phyloP scores from a whole-genome alignment of 2,113 vertebrate species.

The Sphaerodactylus townsendi region DNA sequence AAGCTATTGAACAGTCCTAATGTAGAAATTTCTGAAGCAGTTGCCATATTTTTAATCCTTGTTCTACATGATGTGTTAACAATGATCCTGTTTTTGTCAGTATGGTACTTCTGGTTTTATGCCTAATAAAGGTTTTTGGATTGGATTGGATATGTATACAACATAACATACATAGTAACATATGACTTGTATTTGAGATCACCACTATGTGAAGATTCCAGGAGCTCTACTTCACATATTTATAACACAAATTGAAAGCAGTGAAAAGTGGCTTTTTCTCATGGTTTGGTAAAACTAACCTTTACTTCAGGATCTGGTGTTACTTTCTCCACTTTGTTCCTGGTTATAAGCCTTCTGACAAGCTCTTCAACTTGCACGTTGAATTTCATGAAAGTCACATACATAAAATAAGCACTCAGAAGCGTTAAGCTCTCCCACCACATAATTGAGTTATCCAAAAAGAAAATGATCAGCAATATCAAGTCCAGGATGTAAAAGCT shows the following conservation, averaged over 20 bases:
- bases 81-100: too few relatives aligned
- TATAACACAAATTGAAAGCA: not conserved
- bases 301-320: conserved; percentile 85
- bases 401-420: conserved; percentile 84
- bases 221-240: not conserved
- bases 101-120: too few relatives aligned
- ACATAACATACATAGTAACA: not conserved
- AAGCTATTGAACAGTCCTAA: too few relatives aligned
- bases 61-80: too few relatives aligned
- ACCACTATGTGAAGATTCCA: not conserved
- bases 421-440: conserved; percentile 92
- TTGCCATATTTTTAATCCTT: too few relatives aligned
- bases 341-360: conserved; percentile 86
- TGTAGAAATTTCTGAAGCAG: too few relatives aligned
- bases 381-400: conserved; percentile 98
- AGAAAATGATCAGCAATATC: conserved; percentile 96
- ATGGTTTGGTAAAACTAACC: conserved; percentile 77
- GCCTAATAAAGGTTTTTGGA: too few relatives aligned
- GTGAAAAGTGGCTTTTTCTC: not conserved
- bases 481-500: conserved; percentile 97
- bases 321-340: conserved; percentile 95
- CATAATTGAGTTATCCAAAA: conserved; percentile 94
- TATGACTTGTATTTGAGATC: not conserved
- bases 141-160: too few relatives aligned
- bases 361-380: conserved; percentile 87